Evolutionary conservation across 1,140 invertebrate genomes (phyloP).

Genomic region (Orius insidiosus): DNA sequence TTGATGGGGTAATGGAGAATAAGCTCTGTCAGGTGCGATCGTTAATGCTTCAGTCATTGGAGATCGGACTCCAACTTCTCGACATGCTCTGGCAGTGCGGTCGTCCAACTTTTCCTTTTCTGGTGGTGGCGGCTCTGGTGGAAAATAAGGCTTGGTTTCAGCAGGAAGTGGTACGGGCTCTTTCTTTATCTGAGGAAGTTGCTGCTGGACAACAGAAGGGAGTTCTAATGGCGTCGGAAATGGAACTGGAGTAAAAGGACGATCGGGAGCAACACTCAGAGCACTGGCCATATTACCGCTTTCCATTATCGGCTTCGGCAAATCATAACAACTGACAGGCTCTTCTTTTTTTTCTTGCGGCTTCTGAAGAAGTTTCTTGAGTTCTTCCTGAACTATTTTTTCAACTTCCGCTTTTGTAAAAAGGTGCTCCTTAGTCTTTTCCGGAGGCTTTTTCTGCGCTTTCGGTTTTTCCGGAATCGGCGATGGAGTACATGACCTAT

Average conservation of each 20-base stretch:
- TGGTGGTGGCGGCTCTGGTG: conserved; percentile 10
- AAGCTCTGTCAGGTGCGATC: conserved; percentile 44
- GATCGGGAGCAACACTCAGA: conserved; percentile 19
- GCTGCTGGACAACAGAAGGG: conserved; percentile 1
- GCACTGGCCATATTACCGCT: conserved; percentile 16
- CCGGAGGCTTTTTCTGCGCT: neutral
- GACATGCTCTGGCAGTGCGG: conserved; percentile 3
- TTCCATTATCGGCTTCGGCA: conserved; percentile 11
- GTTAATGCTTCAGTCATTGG: conserved; percentile 48
- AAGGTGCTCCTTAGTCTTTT: neutral
- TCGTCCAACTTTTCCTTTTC: conserved; percentile 13
- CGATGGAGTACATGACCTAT: neutral
- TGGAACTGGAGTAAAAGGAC: conserved; percentile 18
- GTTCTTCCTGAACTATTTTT: conserved; percentile 16
- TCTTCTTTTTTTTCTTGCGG: conserved; percentile 1
- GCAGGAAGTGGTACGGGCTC: neutral
- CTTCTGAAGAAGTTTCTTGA: conserved; percentile 13
- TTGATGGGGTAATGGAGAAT: conserved; percentile 25
- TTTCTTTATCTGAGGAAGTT: neutral
- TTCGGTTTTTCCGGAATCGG: neutral
- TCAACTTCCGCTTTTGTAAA: conserved; percentile 17
- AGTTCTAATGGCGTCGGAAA: conserved; percentile 11
- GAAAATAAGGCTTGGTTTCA: conserved; percentile 1
- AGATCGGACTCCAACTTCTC: conserved; percentile 19
- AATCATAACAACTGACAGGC: neutral